Evolutionary conservation across 2,888 invertebrate genomes (phyloP), one percentile per base, ranked within the genome.

Genomic region (Orchesella flavescens): DNA sequence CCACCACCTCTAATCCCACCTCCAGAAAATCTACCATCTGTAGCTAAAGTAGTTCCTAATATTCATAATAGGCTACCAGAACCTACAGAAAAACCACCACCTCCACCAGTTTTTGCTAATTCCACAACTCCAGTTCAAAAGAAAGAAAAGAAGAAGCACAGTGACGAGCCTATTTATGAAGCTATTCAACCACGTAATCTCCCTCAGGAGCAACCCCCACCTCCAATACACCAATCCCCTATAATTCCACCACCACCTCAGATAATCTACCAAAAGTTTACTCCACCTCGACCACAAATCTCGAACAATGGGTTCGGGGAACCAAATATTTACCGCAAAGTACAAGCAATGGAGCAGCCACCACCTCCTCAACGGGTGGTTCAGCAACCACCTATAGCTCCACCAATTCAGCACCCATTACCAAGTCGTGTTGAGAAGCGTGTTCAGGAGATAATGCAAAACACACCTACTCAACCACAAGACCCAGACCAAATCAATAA

Each of bases 101-200:
- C 94, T 0, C 94, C 93, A 3, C 93, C 93, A 12, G 83, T 34
- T 2, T 34, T 34, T 7, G 34, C 34, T 34, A 34, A 34, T 7
- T 34, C 34, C 75, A 55, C 73, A 2, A 2, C 2, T 4, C 34
- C 34, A 34, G 34, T 7, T 4, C 5, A 23, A 24, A 57, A 21
- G 59, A 4, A 57, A 17, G 7, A 59, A 73, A 65, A 73, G 73
- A 34, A 76, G 65, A 76, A 55, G 61, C 46, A 65, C 78, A 24
- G 75, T 21, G 95, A 90, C 21, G 91, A 91, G 83, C 96, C 96
- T 0, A 96, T 96, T 87, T 96, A 96, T 90, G 96, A 96, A 89
- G 93, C 95, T 0, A 95, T 96, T 7, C 92, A 95, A 86, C 95
- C 95, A 0, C 91, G 95, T 2, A 24, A 23, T 10, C 66, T 12